Conservation (phyloP, 2,888 invertebrate species). For the Kryphioiulus occultus region DNA sequence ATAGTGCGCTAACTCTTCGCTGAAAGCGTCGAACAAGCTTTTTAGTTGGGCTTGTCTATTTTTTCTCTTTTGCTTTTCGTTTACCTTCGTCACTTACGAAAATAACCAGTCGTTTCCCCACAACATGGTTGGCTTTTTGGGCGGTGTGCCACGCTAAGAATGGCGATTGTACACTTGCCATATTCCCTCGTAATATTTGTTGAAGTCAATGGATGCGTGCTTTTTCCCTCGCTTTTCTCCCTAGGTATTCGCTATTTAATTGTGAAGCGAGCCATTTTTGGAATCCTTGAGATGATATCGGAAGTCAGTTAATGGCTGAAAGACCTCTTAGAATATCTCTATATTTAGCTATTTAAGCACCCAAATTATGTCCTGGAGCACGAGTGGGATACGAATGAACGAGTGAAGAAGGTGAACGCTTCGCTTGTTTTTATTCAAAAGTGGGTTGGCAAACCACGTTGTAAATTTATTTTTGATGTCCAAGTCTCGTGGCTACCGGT, state of each 20-base stretch:
- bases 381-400: not conserved
- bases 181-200: not conserved
- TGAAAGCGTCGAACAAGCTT: not conserved
- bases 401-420: not conserved
- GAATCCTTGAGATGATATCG: not conserved
- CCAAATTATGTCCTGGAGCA: not conserved
- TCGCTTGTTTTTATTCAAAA: slow-evolving; percentile 5
- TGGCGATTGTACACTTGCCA: not conserved
- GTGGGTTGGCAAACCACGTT: not conserved
- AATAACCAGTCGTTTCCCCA: slow-evolving; percentile 5
- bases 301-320: slow-evolving; percentile 5
- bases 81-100: not conserved
- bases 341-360: not conserved
- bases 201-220: not conserved
- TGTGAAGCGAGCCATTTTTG: not conserved
- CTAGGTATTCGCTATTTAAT: not conserved
- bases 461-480: no score
- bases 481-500: no score
- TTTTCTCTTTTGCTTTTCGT: not conserved
- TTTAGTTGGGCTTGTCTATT: not conserved
- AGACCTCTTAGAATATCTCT: not conserved
- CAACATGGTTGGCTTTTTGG: not conserved
- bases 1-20: not conserved
- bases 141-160: not conserved
- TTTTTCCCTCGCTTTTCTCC: not conserved